Conservation (phyloP, 2,888 invertebrate species). For the Melipona bicolor region DNA sequence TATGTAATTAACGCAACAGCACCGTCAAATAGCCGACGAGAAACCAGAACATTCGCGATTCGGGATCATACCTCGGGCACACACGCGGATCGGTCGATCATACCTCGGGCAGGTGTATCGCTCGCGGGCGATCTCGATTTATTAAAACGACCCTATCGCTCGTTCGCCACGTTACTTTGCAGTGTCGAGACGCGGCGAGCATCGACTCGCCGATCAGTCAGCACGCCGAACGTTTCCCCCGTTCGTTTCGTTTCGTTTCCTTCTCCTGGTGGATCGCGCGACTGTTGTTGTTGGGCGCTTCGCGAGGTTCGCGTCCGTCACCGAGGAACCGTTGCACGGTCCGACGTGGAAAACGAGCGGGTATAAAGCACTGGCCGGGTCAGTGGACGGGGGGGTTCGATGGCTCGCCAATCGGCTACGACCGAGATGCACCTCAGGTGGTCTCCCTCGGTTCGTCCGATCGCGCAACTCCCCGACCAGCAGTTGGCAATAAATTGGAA, state of each 20-base stretch:
- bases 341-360: slow-evolving; percentile 68
- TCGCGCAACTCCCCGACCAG: slow-evolving; percentile 56
- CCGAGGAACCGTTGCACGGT: slow-evolving; percentile 47
- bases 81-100: not conserved
- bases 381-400: slow-evolving; percentile 43
- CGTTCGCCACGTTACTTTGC: slow-evolving; percentile 32
- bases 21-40: not conserved
- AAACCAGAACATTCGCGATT: not conserved
- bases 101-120: slow-evolving; percentile 3
- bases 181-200: slow-evolving; percentile 40
- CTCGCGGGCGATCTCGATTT: slow-evolving; percentile 10
- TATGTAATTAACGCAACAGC: no score
- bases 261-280: not conserved
- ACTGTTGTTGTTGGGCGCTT: slow-evolving; percentile 4
- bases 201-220: slow-evolving; percentile 66
- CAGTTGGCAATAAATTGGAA: slow-evolving; percentile 75
- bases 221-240: slow-evolving; percentile 49
- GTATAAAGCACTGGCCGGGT: slow-evolving; percentile 68
- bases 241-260: slow-evolving; percentile 47
- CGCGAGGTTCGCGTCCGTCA: slow-evolving; percentile 49
- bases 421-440: slow-evolving; percentile 68
- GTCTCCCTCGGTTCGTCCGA: slow-evolving; percentile 59
- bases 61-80: not conserved
- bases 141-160: slow-evolving; percentile 32
- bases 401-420: slow-evolving; percentile 23